A percentile compares a stretch with the other conserved stretches of the same genome.
These are phyloP conservation scores for Temnothorax nylanderi DNA, from an alignment of 1,140 invertebrate species.

Conservation along the genomic window DNA sequence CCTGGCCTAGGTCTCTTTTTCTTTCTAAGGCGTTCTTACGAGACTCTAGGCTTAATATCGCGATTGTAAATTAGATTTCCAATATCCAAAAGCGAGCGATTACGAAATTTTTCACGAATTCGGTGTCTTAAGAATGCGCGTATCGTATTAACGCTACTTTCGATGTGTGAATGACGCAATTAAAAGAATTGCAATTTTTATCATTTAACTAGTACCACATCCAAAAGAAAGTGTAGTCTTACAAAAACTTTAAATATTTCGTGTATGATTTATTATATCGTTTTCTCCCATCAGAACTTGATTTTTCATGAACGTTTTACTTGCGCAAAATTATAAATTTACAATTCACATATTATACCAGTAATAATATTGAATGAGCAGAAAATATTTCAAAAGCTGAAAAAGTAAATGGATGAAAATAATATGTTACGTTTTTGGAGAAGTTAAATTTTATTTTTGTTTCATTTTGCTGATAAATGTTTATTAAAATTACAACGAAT, in stretches of 20 bases:
- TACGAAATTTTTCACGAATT: constrained; percentile 1
- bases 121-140: neutral
- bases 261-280: neutral
- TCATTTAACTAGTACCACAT: neutral
- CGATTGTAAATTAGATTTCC: constrained; percentile 10
- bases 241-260: neutral
- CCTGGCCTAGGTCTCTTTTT: neutral
- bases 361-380: neutral
- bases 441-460: neutral
- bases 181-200: neutral
- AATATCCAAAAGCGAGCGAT: neutral
- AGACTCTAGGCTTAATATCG: neutral
- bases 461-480: neutral
- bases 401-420: neutral
- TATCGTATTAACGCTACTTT: neutral
- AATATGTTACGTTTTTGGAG: neutral
- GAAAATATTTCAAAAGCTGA: neutral
- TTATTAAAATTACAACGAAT: neutral
- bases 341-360: neutral
- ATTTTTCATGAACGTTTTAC: neutral
- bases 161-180: neutral
- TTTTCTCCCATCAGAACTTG: neutral
- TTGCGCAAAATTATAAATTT: neutral
- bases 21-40: neutral
- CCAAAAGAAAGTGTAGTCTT: neutral